Percentiles rank a stretch among this genome's conserved stretches.
These are phyloP conservation scores for Papilio glaucus DNA, from an alignment of 1,140 invertebrate species.

Conservation along the genomic window DNA sequence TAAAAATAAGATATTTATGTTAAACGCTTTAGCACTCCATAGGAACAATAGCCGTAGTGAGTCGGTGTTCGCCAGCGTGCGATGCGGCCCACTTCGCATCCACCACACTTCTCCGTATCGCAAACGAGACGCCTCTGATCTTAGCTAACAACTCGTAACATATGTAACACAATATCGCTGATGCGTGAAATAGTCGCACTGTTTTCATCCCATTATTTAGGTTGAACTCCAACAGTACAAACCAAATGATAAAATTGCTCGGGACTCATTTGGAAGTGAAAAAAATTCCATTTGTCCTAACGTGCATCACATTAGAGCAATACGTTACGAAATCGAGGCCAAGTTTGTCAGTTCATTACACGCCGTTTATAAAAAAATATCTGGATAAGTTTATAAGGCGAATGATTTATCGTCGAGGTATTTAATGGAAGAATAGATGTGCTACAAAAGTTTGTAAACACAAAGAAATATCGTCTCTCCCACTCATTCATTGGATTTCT, in stretches of 20 bases:
- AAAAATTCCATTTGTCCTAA: slow-evolving; percentile 23
- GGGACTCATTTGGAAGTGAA: not conserved
- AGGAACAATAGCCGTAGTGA: slow-evolving; percentile 15
- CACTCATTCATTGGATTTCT: not conserved
- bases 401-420: not conserved
- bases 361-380: not conserved
- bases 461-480: not conserved
- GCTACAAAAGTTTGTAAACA: slow-evolving; percentile 6
- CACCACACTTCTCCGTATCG: slow-evolving; percentile 48
- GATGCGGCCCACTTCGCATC: slow-evolving; percentile 45
- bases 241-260: slow-evolving; percentile 13
- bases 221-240: slow-evolving; percentile 28
- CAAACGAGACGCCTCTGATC: slow-evolving; percentile 41
- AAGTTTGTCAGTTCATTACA: slow-evolving; percentile 28
- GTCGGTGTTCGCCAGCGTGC: slow-evolving; percentile 14
- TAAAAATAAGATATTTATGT: too few relatives aligned
- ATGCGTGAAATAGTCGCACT: slow-evolving; percentile 26
- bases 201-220: slow-evolving; percentile 9
- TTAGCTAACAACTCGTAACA: slow-evolving; percentile 65
- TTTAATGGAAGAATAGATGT: not conserved
- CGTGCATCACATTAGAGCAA: not conserved
- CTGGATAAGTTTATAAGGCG: not conserved
- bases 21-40: not conserved
- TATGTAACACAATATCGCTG: slow-evolving; percentile 57
- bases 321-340: slow-evolving; percentile 18